phyloP scores from a whole-genome alignment of 1,140 invertebrate species.

The Monomorium pharaonis region DNA sequence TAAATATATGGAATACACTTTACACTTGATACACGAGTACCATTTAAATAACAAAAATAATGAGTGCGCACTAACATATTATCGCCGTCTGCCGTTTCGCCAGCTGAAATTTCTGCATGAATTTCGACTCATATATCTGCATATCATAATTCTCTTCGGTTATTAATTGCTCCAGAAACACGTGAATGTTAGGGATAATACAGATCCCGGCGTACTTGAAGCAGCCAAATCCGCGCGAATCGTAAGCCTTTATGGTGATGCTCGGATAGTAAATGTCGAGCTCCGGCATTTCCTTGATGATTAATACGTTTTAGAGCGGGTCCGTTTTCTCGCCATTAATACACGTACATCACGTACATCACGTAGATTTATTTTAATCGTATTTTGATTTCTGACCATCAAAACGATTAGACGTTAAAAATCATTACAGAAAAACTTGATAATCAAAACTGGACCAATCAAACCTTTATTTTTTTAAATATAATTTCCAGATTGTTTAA shows the following conservation, averaged over 20 bases:
- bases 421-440: no score
- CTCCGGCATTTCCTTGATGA: slow-evolving; percentile 82
- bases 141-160: slow-evolving; percentile 78
- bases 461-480: background rate
- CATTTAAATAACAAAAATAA: background rate
- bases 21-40: background rate
- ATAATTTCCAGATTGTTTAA: background rate
- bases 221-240: slow-evolving; percentile 86
- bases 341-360: no score
- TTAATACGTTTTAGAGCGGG: slow-evolving; percentile 13
- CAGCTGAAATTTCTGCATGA: slow-evolving; percentile 17
- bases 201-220: slow-evolving; percentile 86
- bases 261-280: slow-evolving; percentile 85
- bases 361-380: slow-evolving; percentile 9
- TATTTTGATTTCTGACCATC: background rate
- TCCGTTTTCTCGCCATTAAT: background rate
- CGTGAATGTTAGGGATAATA: slow-evolving; percentile 78
- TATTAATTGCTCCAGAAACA: slow-evolving; percentile 79
- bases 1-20: no score
- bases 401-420: background rate
- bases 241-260: slow-evolving; percentile 86
- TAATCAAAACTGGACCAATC: background rate
- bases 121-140: slow-evolving; percentile 72
- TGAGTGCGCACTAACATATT: slow-evolving; percentile 39
- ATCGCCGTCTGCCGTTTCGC: background rate